A percentile compares a stretch with the other conserved stretches of the same genome.
phyloP scores from a whole-genome alignment of 1,140 invertebrate species.

The Drosophila rufa region DNA sequence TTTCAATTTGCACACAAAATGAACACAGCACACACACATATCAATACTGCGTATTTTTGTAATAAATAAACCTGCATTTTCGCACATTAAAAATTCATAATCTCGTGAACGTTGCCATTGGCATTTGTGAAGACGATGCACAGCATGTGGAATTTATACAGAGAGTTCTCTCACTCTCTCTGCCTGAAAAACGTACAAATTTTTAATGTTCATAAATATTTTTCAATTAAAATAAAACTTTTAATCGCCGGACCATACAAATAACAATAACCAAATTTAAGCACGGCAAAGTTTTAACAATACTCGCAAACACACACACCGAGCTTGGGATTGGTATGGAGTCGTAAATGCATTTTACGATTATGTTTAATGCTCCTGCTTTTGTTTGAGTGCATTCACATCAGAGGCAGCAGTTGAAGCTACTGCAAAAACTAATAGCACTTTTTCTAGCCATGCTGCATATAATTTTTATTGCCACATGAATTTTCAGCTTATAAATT shows the following conservation, averaged over 20 bases:
- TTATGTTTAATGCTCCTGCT: slow-evolving; percentile 44
- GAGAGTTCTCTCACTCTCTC: too few relatives aligned
- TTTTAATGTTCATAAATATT: slow-evolving; percentile 56
- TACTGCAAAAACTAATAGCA: slow-evolving; percentile 39
- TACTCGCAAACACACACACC: slow-evolving; percentile 5
- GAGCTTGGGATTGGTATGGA: slow-evolving; percentile 2
- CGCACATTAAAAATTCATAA: slow-evolving; percentile 22
- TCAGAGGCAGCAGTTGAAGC: slow-evolving; percentile 12
- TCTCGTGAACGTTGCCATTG: neutral
- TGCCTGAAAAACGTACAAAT: slow-evolving; percentile 15
- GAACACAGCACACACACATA: neutral
- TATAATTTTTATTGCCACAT: slow-evolving; percentile 51
- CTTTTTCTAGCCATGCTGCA: slow-evolving; percentile 22
- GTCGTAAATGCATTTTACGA: slow-evolving; percentile 60
- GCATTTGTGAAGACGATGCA: slow-evolving; percentile 21
- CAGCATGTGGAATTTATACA: too few relatives aligned
- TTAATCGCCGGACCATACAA: slow-evolving; percentile 50
- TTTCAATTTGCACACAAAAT: neutral
- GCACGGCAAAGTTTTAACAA: slow-evolving; percentile 47
- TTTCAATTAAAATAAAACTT: slow-evolving; percentile 59
- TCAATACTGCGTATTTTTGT: neutral
- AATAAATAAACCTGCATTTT: slow-evolving; percentile 17
- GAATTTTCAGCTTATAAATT: slow-evolving; percentile 66
- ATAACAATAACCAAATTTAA: slow-evolving; percentile 57
- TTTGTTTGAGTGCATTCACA: slow-evolving; percentile 50